A percentile compares a stretch with the other conserved stretches of the same genome.
phyloP scores from a whole-genome alignment of 1,140 invertebrate genomes.

The Manduca sexta region DNA sequence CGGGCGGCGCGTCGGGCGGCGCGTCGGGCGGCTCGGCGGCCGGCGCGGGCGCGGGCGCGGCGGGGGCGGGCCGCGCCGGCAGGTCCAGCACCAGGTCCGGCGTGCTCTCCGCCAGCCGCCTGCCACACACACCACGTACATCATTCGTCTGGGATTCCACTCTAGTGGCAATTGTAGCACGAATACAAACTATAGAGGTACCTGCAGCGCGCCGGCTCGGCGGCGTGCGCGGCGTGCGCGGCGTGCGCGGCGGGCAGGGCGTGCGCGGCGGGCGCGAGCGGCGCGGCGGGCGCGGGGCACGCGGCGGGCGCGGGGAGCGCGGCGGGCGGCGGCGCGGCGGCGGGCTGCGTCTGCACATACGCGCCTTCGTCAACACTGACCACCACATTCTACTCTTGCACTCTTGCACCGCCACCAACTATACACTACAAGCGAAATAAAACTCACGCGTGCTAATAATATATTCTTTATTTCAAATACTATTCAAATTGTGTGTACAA shows the following conservation, averaged over 20 bases:
- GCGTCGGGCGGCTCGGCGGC: conserved; percentile 2
- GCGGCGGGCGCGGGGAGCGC: no score
- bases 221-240: no score
- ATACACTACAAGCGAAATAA: neutral
- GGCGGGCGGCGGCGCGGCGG: neutral
- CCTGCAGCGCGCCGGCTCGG: no score
- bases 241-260: no score
- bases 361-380: no score
- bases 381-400: neutral
- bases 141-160: no score
- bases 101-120: conserved; percentile 62
- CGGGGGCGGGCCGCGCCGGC: conserved; percentile 64
- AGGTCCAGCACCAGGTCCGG: conserved; percentile 94
- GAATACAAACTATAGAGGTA: no score
- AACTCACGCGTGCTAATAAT: no score
- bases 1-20: conserved; percentile 20
- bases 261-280: neutral
- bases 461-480: no score
- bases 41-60: conserved; percentile 4
- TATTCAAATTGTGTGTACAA: no score
- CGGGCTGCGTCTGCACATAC: conserved; percentile 1
- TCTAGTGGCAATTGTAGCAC: no score
- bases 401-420: neutral
- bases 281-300: neutral
- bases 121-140: conserved; percentile 6